phyloP scores from a whole-genome alignment of 1,140 invertebrate species.

The Temnothorax curvispinosus region DNA sequence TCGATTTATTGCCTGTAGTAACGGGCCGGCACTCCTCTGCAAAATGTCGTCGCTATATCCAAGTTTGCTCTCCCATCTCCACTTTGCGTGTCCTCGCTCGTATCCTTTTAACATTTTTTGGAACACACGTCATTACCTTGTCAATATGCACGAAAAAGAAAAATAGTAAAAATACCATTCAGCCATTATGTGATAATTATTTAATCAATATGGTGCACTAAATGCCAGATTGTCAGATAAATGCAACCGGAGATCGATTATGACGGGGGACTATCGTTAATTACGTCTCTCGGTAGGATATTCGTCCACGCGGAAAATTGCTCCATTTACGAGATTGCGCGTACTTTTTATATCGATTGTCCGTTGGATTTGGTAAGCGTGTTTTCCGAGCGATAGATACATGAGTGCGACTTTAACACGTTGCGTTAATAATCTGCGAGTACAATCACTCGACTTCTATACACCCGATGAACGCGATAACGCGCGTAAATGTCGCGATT shows the following conservation, averaged over 20 bases:
- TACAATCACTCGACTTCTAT: neutral
- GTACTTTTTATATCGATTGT: neutral
- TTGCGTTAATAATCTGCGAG: neutral
- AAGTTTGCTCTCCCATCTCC: slow-evolving; percentile 7
- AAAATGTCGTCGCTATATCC: slow-evolving; percentile 18
- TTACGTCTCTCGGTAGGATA: neutral
- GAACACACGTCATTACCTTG: neutral
- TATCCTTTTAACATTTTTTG: slow-evolving; percentile 14
- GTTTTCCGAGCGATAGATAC: neutral
- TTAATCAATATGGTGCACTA: neutral
- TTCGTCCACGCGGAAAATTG: slow-evolving; percentile 33
- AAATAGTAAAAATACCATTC: slow-evolving; percentile 33
- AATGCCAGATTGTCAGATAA: slow-evolving; percentile 1
- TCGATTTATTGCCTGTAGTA: slow-evolving; percentile 52
- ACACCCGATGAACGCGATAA: neutral
- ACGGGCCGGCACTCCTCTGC: slow-evolving; percentile 16
- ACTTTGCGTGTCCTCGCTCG: neutral
- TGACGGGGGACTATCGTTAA: slow-evolving; percentile 6
- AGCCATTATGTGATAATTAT: slow-evolving; percentile 19
- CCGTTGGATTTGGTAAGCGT: neutral
- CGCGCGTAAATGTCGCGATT: slow-evolving; percentile 18
- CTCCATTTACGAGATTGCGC: neutral
- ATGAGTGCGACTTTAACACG: neutral
- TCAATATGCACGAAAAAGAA: neutral
- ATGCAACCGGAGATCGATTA: neutral